Conservation (phyloP, 2,888 invertebrate species). For the Bellardia bayeri region DNA sequence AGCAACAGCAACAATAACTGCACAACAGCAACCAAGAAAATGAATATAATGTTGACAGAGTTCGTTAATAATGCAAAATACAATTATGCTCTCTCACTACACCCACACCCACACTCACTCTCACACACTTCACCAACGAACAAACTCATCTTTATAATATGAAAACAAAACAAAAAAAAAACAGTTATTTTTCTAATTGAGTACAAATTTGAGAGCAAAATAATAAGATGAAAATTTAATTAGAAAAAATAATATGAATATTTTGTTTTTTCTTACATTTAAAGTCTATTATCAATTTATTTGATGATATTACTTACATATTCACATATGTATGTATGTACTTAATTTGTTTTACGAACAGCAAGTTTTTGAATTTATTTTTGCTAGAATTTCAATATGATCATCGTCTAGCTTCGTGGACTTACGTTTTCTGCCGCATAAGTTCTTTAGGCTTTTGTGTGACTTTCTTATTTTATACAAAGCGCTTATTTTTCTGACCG, state of each 20-base stretch:
- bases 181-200: constrained; percentile 29
- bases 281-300: background rate
- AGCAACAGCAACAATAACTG: constrained; percentile 13
- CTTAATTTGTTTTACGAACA: no score
- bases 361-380: no score
- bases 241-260: constrained; percentile 8
- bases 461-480: no score
- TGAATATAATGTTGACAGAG: constrained; percentile 35
- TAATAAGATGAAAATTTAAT: constrained; percentile 18
- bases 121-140: background rate
- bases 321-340: no score
- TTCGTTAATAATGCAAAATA: constrained; percentile 51
- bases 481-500: no score
- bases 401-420: no score
- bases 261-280: background rate
- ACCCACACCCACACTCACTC: constrained; percentile 15
- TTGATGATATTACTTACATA: no score
- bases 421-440: no score
- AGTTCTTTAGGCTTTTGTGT: no score
- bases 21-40: constrained; percentile 38
- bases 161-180: background rate
- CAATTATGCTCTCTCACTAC: background rate
- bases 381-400: no score
- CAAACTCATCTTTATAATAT: background rate
- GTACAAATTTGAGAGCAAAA: constrained; percentile 44